Evolutionary conservation across 2,888 invertebrate species (phyloP).

Genomic region (Omphaloscelis lunosa): DNA sequence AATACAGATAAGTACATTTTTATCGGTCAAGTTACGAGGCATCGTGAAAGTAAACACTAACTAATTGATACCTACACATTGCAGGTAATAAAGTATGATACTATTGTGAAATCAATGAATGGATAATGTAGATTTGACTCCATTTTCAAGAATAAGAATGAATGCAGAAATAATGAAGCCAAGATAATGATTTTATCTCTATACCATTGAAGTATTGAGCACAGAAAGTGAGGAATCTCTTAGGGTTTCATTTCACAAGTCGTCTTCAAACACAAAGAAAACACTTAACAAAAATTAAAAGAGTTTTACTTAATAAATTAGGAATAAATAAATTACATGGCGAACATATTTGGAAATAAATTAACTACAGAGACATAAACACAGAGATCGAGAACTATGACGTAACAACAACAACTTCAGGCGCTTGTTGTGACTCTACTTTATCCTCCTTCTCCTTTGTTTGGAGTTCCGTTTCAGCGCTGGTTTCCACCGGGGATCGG

Average conservation of each 20-base stretch:
- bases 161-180: not conserved
- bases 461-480: conserved; percentile 21
- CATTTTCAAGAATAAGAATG: not conserved
- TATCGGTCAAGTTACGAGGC: conserved; percentile 31
- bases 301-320: conserved; percentile 69
- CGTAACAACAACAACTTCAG: conserved; percentile 79
- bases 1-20: not conserved
- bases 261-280: conserved; percentile 24
- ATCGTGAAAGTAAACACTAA: not conserved
- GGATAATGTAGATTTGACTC: not conserved
- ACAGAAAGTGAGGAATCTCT: not conserved
- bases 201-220: too few relatives aligned
- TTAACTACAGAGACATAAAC: conserved; percentile 68
- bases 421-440: conserved; percentile 56
- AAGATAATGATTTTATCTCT: not conserved
- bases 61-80: not conserved
- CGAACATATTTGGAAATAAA: conserved; percentile 71
- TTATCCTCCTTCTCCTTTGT: conserved; percentile 45
- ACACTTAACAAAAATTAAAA: conserved; percentile 35
- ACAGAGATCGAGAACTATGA: conserved; percentile 77
- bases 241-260: not conserved
- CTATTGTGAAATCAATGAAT: not conserved
- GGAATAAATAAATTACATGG: conserved; percentile 70
- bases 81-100: not conserved
- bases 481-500: conserved; percentile 33